Base-by-base conservation (phyloP, 35 echinoderm and acorn worm genomes). In the Strongylocentrotus purpuratus region DNA sequence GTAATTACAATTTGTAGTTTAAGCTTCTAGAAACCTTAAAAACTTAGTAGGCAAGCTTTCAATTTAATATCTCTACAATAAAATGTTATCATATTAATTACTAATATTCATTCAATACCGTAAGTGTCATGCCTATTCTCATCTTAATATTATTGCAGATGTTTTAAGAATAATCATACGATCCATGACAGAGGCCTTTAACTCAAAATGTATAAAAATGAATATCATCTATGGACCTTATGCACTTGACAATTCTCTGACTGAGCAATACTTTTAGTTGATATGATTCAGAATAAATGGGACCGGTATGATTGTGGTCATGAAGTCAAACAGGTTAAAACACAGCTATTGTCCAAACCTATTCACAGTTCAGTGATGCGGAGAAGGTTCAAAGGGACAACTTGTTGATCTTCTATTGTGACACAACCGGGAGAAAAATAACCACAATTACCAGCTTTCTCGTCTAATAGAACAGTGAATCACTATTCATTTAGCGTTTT, bases 391-490 rank as follows among this genome's bases (percentile, higher is more conserved):
- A 78, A 78, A 78, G 25, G 65, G 65, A 18, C 28, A 78, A 78
- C 65, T 78, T 78, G 65, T 22, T 78, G 65, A n/a, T 28, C 20
- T 7, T 1, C 65, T 78, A 78, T 78, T 78, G 65, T 78, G n/a
- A 28, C 17, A 78, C 7, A 28, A 28, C 65, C 20, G 65, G 65
- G 20, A 25, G n/a, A 28, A 78, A 28, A 28, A 78, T 78, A 78
- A 78, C 65, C 65, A 78, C 65, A 78, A 28, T 78, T 78, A 78
- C 28, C 65, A 78, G 65, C 65, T 78, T 78, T 78, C 65, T 78
- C 0, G 65, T n/a, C 20, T 7, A n/a, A 78, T 78, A 78, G 20
- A 22, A 78, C 20, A 78, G 65, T 78, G 65, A 78, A 78, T 78
- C 65, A 78, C 65, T 78, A 78, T 78, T 78, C 0, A 78, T 78